A percentile compares a stretch with the other conserved stretches of the same genome.
Conservation (phyloP, 2,797 vertebrate species). For the Cirrhinus mrigala region DNA sequence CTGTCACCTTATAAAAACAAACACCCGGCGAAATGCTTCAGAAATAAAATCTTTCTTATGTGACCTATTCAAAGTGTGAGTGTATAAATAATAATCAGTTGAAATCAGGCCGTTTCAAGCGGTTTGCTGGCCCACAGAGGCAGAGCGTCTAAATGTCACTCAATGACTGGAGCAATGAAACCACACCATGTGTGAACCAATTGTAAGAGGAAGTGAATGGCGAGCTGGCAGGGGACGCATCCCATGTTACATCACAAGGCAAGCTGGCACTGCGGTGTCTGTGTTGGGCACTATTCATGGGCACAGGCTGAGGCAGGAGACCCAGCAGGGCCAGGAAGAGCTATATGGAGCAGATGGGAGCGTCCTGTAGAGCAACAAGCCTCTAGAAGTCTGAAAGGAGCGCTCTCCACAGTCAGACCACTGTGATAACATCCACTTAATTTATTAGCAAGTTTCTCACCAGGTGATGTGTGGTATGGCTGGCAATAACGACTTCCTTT, state of each 20-base stretch:
- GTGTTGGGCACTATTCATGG: conserved; percentile 48
- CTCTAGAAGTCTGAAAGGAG: conserved; percentile 37
- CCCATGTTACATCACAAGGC: conserved; percentile 53
- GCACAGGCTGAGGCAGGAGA: conserved; percentile 54
- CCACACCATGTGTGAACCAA: conserved; percentile 18
- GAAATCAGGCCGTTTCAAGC: conserved; percentile 17
- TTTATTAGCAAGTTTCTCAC: conserved; percentile 49
- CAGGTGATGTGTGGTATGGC: conserved; percentile 20
- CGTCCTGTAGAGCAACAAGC: conserved; percentile 46
- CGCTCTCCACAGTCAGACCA: conserved; percentile 44
- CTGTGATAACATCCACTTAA: conserved; percentile 46
- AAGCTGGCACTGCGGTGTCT: conserved; percentile 48
- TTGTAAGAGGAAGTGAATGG: conserved; percentile 58
- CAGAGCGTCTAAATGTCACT: conserved; percentile 34
- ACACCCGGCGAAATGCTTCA: neutral
- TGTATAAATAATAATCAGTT: conserved; percentile 25
- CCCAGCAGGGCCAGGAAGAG: conserved; percentile 73
- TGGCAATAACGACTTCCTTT: conserved; percentile 10
- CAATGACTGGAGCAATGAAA: conserved; percentile 35
- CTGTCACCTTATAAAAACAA: conserved; percentile 22
- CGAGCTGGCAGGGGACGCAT: conserved; percentile 46
- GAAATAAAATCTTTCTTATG: conserved; percentile 23
- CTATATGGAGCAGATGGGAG: conserved; percentile 72
- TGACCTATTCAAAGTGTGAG: conserved; percentile 31
- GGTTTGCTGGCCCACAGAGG: conserved; percentile 17